phyloP scores from a whole-genome alignment of 2,888 invertebrate genomes.

The Plutella xylostella region DNA sequence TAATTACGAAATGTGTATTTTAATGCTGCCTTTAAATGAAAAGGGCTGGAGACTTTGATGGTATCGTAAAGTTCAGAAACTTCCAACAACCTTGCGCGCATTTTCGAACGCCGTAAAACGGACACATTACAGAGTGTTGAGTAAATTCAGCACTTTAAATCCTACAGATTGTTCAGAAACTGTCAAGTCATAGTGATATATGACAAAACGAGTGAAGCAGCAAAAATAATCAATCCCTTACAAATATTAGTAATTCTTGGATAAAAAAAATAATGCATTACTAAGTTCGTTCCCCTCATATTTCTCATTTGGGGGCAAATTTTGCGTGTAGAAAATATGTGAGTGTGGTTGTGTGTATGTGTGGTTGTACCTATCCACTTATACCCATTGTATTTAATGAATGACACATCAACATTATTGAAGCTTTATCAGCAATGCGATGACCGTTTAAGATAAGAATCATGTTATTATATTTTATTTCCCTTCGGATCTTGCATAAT shows the following conservation, averaged over 20 bases:
- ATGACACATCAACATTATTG: slow-evolving; percentile 3
- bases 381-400: slow-evolving; percentile 7
- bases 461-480: slow-evolving; percentile 6
- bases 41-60: slow-evolving; percentile 26
- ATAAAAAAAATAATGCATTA: slow-evolving; percentile 27
- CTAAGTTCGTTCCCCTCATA: slow-evolving; percentile 15
- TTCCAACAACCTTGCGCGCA: slow-evolving; percentile 13
- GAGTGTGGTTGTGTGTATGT: slow-evolving; percentile 5
- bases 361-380: slow-evolving; percentile 1
- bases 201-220: slow-evolving; percentile 46
- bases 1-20: slow-evolving; percentile 36
- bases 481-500: slow-evolving; percentile 2
- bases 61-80: slow-evolving; percentile 33
- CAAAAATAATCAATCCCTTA: slow-evolving; percentile 39
- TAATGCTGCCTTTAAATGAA: slow-evolving; percentile 20
- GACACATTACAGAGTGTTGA: slow-evolving; percentile 15
- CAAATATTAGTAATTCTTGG: slow-evolving; percentile 20
- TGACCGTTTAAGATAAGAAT: slow-evolving; percentile 9
- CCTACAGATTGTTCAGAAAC: slow-evolving; percentile 22
- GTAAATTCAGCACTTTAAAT: slow-evolving; percentile 12
- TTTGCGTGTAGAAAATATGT: background rate
- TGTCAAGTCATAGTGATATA: slow-evolving; percentile 48
- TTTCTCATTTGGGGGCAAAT: slow-evolving; percentile 6
- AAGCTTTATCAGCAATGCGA: slow-evolving; percentile 7
- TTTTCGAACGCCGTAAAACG: slow-evolving; percentile 15